phyloP scores from a whole-genome alignment of 1,140 invertebrate genomes.

The Phymorhynchus buccinoides region DNA sequence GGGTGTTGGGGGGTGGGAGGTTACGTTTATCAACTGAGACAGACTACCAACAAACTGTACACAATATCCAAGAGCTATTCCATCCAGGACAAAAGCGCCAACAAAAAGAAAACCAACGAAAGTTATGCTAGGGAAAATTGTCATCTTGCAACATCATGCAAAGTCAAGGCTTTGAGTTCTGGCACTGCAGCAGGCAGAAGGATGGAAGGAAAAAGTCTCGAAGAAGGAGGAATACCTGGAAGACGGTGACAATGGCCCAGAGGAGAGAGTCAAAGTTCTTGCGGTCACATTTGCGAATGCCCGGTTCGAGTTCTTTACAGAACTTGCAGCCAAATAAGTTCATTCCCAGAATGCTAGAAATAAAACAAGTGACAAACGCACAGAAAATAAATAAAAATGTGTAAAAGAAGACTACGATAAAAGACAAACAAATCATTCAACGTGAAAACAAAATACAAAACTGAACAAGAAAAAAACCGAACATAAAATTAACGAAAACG shows the following conservation, averaged over 20 bases:
- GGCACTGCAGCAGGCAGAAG: not conserved
- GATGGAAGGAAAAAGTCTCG: not conserved
- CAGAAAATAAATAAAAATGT: not conserved
- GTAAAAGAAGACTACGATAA: not conserved
- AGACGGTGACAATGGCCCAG: constrained; percentile 99
- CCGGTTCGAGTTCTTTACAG: constrained; percentile 85
- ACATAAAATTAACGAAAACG: too few species aligned
- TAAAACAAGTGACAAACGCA: not conserved
- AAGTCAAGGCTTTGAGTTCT: not conserved
- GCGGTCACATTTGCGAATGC: constrained; percentile 77
- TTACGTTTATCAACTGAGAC: not conserved
- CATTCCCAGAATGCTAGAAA: constrained; percentile 80
- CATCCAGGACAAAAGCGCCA: not conserved
- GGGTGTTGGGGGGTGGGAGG: too few species aligned
- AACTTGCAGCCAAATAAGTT: constrained; percentile 99
- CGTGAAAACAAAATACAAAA: not conserved
- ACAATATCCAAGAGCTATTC: not conserved
- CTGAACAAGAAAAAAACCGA: too few species aligned
- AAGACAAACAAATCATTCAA: not conserved
- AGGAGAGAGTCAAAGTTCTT: constrained; percentile 99
- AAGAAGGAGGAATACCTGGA: constrained; percentile 88
- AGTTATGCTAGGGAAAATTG: not conserved
- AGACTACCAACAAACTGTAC: not conserved
- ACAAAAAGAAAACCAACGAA: not conserved
- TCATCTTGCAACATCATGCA: not conserved